Evolutionary conservation across 2,888 invertebrate species (phyloP).

Genomic region (Onchidella celtica): DNA sequence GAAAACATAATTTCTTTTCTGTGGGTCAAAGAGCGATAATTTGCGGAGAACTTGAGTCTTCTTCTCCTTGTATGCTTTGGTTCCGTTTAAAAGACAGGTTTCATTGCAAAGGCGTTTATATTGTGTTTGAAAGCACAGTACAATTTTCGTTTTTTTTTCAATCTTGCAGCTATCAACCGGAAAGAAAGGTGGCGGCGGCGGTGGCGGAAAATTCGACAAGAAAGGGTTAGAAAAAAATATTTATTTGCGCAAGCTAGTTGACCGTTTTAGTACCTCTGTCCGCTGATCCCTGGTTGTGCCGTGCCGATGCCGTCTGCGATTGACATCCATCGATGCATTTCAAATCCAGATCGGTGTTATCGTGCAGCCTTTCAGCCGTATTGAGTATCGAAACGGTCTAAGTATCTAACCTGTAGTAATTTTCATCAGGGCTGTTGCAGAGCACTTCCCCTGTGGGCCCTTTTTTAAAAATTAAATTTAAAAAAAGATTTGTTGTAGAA

Average conservation of each 20-base stretch:
- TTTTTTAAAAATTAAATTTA: too few relatives aligned
- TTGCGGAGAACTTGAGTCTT: neutral
- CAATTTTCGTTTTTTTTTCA: slow-evolving; percentile 41
- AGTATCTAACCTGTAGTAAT: neutral
- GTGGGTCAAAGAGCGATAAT: neutral
- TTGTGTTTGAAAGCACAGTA: slow-evolving; percentile 29
- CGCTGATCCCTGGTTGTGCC: slow-evolving; percentile 51
- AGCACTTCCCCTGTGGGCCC: too few relatives aligned
- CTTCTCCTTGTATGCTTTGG: neutral
- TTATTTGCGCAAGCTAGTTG: slow-evolving; percentile 43
- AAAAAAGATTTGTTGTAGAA: too few relatives aligned
- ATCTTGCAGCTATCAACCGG: slow-evolving; percentile 69
- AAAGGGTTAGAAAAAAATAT: slow-evolving; percentile 47
- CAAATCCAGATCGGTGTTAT: slow-evolving; percentile 46
- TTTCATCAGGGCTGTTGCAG: too few relatives aligned
- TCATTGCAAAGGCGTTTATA: slow-evolving; percentile 41
- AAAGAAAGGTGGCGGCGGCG: slow-evolving; percentile 59
- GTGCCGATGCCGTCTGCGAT: slow-evolving; percentile 50
- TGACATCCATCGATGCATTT: slow-evolving; percentile 40
- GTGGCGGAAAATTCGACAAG: slow-evolving; percentile 54
- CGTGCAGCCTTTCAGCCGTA: slow-evolving; percentile 43
- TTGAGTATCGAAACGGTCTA: slow-evolving; percentile 37
- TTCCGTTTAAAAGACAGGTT: slow-evolving; percentile 38
- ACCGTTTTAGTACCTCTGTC: slow-evolving; percentile 41
- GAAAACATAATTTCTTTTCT: neutral